Conservation (phyloP, 2,888 invertebrate genomes). For the Drosophila subquinaria region DNA sequence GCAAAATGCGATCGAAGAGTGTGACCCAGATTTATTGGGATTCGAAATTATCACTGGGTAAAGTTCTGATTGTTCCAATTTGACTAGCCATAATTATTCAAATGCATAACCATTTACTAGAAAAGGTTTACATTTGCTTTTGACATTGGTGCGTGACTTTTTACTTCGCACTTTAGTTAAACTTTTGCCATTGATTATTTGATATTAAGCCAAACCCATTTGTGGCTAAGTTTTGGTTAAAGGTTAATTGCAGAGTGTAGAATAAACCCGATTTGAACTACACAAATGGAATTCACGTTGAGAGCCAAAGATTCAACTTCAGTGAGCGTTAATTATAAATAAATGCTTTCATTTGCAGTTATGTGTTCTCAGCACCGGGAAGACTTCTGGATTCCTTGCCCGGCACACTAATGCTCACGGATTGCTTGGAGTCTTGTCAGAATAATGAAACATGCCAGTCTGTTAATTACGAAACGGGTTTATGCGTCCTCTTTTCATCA, state of each 20-base stretch:
- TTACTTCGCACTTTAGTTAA: not conserved
- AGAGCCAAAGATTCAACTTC: conserved; percentile 10
- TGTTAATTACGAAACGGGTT: conserved; percentile 97
- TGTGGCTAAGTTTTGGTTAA: not conserved
- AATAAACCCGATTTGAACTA: not conserved
- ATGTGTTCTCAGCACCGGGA: conserved; percentile 95
- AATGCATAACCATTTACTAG: conserved; percentile 6
- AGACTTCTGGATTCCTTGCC: conserved; percentile 95
- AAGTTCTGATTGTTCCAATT: conserved; percentile 68
- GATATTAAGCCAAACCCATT: no score
- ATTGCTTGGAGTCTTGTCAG: conserved; percentile 96
- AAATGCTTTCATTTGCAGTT: conserved; percentile 85
- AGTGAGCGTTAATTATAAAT: conserved; percentile 9
- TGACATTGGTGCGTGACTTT: not conserved
- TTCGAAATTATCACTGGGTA: conserved; percentile 96
- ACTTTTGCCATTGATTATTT: not conserved
- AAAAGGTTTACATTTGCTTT: conserved; percentile 1
- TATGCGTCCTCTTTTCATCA: conserved; percentile 95
- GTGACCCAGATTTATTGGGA: conserved; percentile 95
- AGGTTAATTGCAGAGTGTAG: not conserved
- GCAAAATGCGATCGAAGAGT: conserved; percentile 88
- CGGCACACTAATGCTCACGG: conserved; percentile 95
- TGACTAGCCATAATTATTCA: conserved; percentile 1
- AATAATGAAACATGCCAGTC: conserved; percentile 95
- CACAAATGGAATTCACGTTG: conserved; percentile 13